phyloP scores from a whole-genome alignment of 2,888 invertebrate species.

The Phalangium opilio region DNA sequence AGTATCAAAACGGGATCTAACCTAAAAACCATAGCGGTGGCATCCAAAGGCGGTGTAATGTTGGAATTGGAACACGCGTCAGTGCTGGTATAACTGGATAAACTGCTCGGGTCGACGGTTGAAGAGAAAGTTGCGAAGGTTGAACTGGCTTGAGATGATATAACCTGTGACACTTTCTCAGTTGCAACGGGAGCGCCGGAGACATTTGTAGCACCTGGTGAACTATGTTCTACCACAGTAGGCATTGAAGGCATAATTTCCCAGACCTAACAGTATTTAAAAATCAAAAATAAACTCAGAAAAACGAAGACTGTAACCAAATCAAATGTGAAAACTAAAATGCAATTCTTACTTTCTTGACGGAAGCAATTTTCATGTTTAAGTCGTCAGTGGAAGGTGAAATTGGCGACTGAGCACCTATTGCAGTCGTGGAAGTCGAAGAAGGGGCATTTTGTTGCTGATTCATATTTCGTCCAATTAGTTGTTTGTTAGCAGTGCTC shows the following conservation, averaged over 20 bases:
- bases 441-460: conserved; percentile 3
- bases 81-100: too few species aligned
- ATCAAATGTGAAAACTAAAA: too few species aligned
- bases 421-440: conserved; percentile 5
- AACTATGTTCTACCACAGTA: conserved; percentile 26
- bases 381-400: conserved; percentile 48
- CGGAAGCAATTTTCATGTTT: conserved; percentile 83
- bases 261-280: conserved; percentile 14
- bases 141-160: too few species aligned
- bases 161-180: too few species aligned
- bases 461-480: conserved; percentile 4
- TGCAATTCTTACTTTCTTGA: conserved; percentile 48
- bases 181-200: conserved; percentile 4
- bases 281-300: too few species aligned
- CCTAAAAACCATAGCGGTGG: too few species aligned
- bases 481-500: conserved; percentile 5
- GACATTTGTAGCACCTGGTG: neutral
- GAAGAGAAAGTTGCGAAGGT: too few species aligned
- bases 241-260: conserved; percentile 31
- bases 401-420: conserved; percentile 15
- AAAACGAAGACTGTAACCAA: too few species aligned
- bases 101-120: too few species aligned
- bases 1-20: too few species aligned
- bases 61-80: too few species aligned
- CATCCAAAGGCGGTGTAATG: too few species aligned